Conservation (phyloP, 2,113 vertebrate species). For the Helogale parvula region DNA sequence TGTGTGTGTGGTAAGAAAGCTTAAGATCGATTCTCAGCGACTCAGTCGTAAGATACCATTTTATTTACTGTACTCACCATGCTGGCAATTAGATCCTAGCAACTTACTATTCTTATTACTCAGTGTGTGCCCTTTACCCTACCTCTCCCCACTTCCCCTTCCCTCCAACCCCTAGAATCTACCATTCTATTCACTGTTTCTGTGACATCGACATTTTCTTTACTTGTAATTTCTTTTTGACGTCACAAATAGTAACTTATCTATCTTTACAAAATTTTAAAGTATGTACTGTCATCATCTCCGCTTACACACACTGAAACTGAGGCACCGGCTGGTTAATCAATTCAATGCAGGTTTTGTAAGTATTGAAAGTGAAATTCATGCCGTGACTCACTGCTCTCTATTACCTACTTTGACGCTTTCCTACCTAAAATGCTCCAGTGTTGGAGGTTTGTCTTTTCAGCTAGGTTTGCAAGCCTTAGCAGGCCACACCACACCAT, state of each 20-base stretch:
- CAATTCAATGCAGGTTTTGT: not conserved
- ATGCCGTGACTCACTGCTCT: fast-evolving
- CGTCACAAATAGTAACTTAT: not conserved
- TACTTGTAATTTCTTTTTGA: not conserved
- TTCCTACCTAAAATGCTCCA: not conserved
- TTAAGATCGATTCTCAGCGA: not conserved
- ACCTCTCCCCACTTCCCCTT: not conserved
- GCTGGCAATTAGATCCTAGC: not conserved
- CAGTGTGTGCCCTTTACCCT: not conserved
- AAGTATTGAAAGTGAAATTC: not conserved
- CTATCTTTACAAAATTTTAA: not conserved
- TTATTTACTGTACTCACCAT: not conserved
- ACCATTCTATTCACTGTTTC: not conserved
- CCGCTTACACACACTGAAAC: not conserved
- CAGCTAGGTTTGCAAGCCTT: not conserved
- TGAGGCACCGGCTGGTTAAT: not conserved
- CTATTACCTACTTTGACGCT: not conserved
- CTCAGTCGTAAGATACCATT: not conserved
- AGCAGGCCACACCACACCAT: not conserved
- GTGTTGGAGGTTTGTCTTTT: not conserved
- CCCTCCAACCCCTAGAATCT: not conserved
- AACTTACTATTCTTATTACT: not conserved
- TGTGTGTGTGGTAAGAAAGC: not conserved
- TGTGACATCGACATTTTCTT: not conserved
- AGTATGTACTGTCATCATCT: not conserved